Conservation (phyloP, 2,888 invertebrate species). For the Timandra comae region DNA sequence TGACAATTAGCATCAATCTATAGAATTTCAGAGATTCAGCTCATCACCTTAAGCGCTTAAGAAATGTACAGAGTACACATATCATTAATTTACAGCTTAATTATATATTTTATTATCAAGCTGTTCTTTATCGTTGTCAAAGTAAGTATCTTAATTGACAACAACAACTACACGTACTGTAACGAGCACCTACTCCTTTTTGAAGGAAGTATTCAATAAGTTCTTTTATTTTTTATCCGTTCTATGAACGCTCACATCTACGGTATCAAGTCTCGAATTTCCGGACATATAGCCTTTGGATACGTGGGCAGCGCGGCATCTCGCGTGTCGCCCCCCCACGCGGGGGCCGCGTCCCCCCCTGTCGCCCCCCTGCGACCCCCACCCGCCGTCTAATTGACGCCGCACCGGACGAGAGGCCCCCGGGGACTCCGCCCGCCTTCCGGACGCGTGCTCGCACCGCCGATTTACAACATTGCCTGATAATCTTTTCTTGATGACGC, state of each 20-base stretch:
- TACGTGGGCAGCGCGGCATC: conserved; percentile 34
- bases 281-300: conserved; percentile 55
- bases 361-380: conserved; percentile 35
- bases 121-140: too few relatives aligned
- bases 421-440: conserved; percentile 61
- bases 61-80: too few relatives aligned
- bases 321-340: conserved; percentile 33
- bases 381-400: conserved; percentile 64
- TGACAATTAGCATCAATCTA: too few relatives aligned
- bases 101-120: too few relatives aligned
- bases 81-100: too few relatives aligned
- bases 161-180: too few relatives aligned
- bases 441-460: conserved; percentile 43
- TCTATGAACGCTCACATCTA: conserved; percentile 15
- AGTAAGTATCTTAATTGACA: too few relatives aligned
- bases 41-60: too few relatives aligned
- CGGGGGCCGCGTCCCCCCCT: conserved; percentile 25
- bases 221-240: too few relatives aligned
- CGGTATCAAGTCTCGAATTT: conserved; percentile 60
- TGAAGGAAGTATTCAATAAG: too few relatives aligned
- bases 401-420: conserved; percentile 59
- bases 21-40: too few relatives aligned
- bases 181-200: too few relatives aligned
- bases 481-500: conserved; percentile 72
- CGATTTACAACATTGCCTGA: conserved; percentile 68